Evolutionary conservation across 2,113 vertebrate species (phyloP), one percentile per base, ranked within the genome.

Genomic region (Pogona vitticeps): DNA sequence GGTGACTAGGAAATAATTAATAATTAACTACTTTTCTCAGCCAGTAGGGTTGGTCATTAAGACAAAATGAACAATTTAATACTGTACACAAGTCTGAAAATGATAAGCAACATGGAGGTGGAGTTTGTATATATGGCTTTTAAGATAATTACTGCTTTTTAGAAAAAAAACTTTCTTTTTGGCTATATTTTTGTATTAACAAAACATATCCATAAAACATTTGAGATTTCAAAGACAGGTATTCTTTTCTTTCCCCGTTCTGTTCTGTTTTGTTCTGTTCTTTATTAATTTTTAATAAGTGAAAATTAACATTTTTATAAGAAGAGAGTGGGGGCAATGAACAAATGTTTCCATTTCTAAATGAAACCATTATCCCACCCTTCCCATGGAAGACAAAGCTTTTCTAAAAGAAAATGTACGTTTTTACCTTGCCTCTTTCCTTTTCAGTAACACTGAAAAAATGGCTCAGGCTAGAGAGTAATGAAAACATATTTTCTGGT

Each of bases 391-490:
- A 42, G 42, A 33, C 42, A 82, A 70, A 86, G 17, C 33, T 23
- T 80, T 86, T 79, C 76, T 72, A n/a, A 59, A 58, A n/a, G 33
- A 79, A 86, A 86, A 79, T 59, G n/a, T 40, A 59, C 28, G 65
- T 59, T 58, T 58, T 79, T 71, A 21, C 18, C 28, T 80, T 31
- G 21, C 8, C 26, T 71, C 56, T 73, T 40, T 71, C 79, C 28
- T 33, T 59, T 86, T 70, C 65, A 23, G 40, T 42, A 59, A 59
- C 67, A 40, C 31, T 38, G 20, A 15, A 23, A 68, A 56, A 12
- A 26, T 17, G 26, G 65, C 21, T 79, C 70, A 8, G 26, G 46
- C n/a, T 28, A 56, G 65, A 78, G 46, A 78, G 46, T 46, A 31
- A 26, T 58, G 76, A 78, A 38, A 71, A 10, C 8, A 18, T 28